Conservation (phyloP, 2,113 vertebrate species). For the Melospiza melodia region DNA sequence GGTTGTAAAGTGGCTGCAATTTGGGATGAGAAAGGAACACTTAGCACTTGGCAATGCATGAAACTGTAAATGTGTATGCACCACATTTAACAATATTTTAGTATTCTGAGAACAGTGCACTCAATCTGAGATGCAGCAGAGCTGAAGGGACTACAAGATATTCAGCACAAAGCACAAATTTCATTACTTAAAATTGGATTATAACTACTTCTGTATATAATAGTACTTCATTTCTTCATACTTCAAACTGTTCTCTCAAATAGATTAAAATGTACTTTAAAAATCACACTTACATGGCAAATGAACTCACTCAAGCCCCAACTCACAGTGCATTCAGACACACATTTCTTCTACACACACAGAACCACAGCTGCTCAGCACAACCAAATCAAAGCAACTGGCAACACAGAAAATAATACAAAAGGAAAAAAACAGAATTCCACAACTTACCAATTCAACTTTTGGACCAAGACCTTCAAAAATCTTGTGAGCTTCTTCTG, state of each 20-base stretch:
- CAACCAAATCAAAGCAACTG: not conserved
- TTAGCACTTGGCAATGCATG: not conserved
- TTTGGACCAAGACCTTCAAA: constrained; percentile 97
- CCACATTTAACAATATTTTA: not conserved
- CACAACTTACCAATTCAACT: constrained; percentile 90
- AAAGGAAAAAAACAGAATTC: not conserved
- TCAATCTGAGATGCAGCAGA: not conserved
- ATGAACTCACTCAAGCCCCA: not conserved
- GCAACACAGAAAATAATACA: not conserved
- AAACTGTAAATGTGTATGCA: not conserved
- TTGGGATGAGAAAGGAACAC: not conserved
- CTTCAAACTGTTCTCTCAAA: not conserved
- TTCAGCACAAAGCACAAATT: not conserved
- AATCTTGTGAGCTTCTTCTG: constrained; percentile 98
- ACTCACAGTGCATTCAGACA: not conserved
- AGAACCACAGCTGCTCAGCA: not conserved
- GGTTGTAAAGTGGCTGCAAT: constrained; percentile 94
- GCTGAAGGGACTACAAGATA: not conserved
- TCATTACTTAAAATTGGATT: not conserved
- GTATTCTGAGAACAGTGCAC: not conserved
- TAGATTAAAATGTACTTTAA: not conserved
- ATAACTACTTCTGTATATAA: not conserved
- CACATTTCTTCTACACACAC: not conserved
- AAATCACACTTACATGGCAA: not conserved
- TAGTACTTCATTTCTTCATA: not conserved